Evolutionary conservation across 2,888 invertebrate genomes (phyloP), one percentile per base, ranked within the genome.

Genomic region (Volucella inflata): DNA sequence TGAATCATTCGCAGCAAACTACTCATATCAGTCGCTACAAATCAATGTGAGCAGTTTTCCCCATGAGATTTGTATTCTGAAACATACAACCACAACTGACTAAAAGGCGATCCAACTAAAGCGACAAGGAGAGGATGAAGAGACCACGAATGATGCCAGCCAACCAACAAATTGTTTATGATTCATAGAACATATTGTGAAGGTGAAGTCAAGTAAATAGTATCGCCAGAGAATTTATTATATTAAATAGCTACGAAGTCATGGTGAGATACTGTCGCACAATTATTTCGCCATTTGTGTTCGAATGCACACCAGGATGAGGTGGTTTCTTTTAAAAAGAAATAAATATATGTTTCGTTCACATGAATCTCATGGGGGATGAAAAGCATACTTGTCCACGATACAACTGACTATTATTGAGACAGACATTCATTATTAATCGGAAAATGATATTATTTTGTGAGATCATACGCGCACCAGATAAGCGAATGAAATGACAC

Each of bases 141-240:
- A 30, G 6, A 30, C 30, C 30, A 30, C 51, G 62, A 71, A 71
- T 64, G 78, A 71, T 72, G 64, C 78, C 64, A 78, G 57, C n/a
- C n/a, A n/a, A n/a, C n/a, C 67, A 50, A 44, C 38, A 60, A 17
- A 53, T 30, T 38, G 44, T 59, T 53, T 70, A 38, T 81, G 81
- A 81, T 64, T 81, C 81, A 81, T 81, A 57, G 30, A 30, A 71
- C 70, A 67, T 68, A 80, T 62, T 74, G 62, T 74, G 74, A 76
- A 81, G 64, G 81, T 65, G 70, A 76, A 57, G 48, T 57, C 57
- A 59, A 76, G 80, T 76, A 68, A 30, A 75, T 80, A 40, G 48
- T 51, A 62, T 71, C 30, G 42, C 64, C n/a, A 78, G 50, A 59
- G n/a, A 62, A 67, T 67, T 75, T 53, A 72, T 72, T 72, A 50